Conservation (phyloP, 2,888 invertebrate species). For the Chrysodeixis includens region DNA sequence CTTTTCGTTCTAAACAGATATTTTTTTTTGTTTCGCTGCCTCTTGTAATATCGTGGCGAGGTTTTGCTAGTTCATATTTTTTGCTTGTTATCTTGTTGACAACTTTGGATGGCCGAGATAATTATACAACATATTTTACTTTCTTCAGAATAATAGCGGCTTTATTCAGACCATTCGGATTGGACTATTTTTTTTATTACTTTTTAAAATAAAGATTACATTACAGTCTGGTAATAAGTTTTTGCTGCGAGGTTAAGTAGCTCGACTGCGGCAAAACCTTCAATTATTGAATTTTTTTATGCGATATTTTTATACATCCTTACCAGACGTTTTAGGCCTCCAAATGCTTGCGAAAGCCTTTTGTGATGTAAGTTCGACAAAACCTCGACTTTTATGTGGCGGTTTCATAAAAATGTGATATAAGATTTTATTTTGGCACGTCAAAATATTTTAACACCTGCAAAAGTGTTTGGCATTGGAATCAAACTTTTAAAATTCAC, state of each 20-base stretch:
- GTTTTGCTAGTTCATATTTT: slow-evolving; percentile 3
- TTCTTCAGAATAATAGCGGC: background rate
- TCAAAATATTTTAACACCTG: background rate
- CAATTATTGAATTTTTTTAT: background rate
- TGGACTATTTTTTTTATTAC: background rate
- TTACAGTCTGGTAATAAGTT: background rate
- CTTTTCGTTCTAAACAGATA: slow-evolving; percentile 19
- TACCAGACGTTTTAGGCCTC: background rate
- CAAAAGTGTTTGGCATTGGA: background rate
- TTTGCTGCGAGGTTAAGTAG: background rate
- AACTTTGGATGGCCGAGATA: slow-evolving; percentile 11
- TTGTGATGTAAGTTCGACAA: background rate
- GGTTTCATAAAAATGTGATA: background rate
- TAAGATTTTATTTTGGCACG: background rate
- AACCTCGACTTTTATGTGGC: background rate
- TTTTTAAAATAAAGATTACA: background rate
- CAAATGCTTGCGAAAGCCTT: too few relatives aligned
- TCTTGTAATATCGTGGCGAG: slow-evolving; percentile 16
- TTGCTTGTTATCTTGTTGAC: slow-evolving; percentile 22
- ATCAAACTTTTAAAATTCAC: background rate
- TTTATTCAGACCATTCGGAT: background rate
- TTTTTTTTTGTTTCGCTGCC: slow-evolving; percentile 23
- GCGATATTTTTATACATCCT: background rate
- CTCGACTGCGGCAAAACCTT: background rate
- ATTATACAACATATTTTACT: background rate